Evolutionary conservation across 2,888 invertebrate genomes (phyloP), one percentile per base, ranked within the genome.

Genomic region (Cremastinae sp.): DNA sequence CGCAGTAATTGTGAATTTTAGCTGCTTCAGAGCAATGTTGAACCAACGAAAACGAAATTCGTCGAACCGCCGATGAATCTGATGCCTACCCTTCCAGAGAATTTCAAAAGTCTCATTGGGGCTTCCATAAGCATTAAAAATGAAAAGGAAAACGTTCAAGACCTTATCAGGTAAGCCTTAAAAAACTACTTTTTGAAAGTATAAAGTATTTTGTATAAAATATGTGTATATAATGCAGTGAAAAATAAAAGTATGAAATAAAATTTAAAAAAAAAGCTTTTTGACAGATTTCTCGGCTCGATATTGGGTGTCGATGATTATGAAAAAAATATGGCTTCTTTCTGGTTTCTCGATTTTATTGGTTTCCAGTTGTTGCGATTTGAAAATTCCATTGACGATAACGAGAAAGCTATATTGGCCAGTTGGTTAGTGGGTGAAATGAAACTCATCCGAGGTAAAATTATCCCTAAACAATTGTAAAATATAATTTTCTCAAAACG

Each of bases 261-360:
- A n/a, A n/a, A n/a, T n/a, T n/a, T n/a, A n/a, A n/a, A n/a, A n/a
- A n/a, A n/a, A n/a, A n/a, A n/a, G n/a, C 8, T 54, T 10, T 18
- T 10, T 18, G 7, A 14, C 5, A 91, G 87, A 88, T 84, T 88
- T 2, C 78, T 92, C 64, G 92, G 88, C 0, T 84, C 88, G 0
- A 75, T 90, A 16, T 85, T 91, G 0, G 91, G 91, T 0, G 90
- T 92, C 47, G 85, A 74, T 0, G 84, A 85, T 47, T 91, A 90
- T 68, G 88, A 84, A 65, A 90, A 85, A 14, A 91, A 91, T 64
- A 79, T 91, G 66, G 90, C 91, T 0, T 91, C 91, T 65, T 91
- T 85, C 81, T 92, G 92, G 92, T 91, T 92, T 68, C 79, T 92
- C 81, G 92, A 92, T 41, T 91, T 90, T 0, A 22, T 92, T 73